Conservation (phyloP, 2,888 invertebrate species). For the Drosophila algonquin region DNA sequence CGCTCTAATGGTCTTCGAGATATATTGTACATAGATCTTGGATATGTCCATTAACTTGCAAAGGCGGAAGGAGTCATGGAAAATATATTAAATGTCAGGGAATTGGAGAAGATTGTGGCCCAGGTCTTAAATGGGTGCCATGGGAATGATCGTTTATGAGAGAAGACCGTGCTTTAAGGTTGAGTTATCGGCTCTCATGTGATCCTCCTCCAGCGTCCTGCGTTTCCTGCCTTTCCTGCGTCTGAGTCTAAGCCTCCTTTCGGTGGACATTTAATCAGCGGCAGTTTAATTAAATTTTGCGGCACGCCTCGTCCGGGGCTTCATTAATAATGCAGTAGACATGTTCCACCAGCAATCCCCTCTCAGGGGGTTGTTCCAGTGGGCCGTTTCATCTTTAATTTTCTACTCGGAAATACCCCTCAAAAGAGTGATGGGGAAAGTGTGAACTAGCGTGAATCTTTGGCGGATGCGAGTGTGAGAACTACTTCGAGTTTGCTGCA, state of each 20-base stretch:
- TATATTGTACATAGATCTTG: not conserved
- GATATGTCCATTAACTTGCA: not conserved
- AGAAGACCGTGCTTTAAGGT: not conserved
- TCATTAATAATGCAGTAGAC: conserved; percentile 69
- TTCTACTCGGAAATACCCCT: not conserved
- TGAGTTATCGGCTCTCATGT: not conserved
- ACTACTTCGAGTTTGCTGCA: conserved; percentile 37
- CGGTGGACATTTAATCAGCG: conserved; percentile 29
- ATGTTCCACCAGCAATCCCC: conserved; percentile 17
- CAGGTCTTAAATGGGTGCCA: not conserved
- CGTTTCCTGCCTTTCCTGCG: conserved; percentile 12
- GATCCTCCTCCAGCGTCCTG: not conserved
- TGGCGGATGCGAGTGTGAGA: not conserved
- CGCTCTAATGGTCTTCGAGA: not conserved
- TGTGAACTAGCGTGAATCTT: not conserved
- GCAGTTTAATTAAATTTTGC: conserved; percentile 68
- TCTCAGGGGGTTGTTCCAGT: conserved; percentile 15
- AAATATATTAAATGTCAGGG: not conserved
- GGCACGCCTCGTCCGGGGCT: conserved; percentile 43
- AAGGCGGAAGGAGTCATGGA: not conserved
- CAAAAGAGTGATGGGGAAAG: not conserved
- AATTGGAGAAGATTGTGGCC: not conserved
- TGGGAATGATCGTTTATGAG: not conserved
- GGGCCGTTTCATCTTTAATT: conserved; percentile 15
- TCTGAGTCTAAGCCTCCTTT: conserved; percentile 42